Evolutionary conservation across 2,888 invertebrate genomes (phyloP).

Genomic region (Machimus atricapillus): DNA sequence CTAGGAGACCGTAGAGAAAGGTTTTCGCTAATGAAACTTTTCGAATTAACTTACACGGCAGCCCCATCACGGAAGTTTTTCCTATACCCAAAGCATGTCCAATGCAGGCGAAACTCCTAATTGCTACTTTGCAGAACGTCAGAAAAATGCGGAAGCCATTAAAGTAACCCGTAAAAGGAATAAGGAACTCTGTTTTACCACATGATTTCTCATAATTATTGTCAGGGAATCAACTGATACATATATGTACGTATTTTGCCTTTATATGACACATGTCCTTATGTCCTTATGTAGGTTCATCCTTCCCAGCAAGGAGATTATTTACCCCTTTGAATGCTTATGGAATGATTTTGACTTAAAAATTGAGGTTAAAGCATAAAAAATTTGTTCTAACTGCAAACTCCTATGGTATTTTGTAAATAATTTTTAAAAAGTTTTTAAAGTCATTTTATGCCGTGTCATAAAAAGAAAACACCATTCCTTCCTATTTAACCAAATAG

Average conservation of each 20-base stretch:
- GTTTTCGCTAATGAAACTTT: conserved; percentile 12
- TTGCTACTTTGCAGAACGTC: neutral
- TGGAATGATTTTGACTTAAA: too few relatives aligned
- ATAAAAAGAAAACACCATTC: too few relatives aligned
- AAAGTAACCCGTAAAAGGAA: neutral
- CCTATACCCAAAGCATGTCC: neutral
- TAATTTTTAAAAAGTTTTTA: too few relatives aligned
- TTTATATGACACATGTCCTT: too few relatives aligned
- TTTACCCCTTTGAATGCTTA: too few relatives aligned
- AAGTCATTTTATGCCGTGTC: too few relatives aligned
- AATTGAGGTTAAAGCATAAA: too few relatives aligned
- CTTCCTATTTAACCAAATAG: too few relatives aligned
- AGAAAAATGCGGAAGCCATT: neutral
- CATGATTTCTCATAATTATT: neutral
- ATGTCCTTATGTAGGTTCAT: too few relatives aligned
- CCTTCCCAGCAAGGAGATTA: too few relatives aligned
- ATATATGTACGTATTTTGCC: neutral
- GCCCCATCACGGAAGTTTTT: neutral
- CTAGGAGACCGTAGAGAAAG: conserved; percentile 7
- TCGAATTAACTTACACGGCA: neutral
- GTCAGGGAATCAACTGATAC: neutral
- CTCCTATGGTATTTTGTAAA: too few relatives aligned
- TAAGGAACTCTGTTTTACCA: neutral
- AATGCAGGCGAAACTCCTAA: neutral
- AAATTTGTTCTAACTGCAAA: too few relatives aligned